Conservation (phyloP, 2,113 vertebrate species). For the Acrocephalus kingi region DNA sequence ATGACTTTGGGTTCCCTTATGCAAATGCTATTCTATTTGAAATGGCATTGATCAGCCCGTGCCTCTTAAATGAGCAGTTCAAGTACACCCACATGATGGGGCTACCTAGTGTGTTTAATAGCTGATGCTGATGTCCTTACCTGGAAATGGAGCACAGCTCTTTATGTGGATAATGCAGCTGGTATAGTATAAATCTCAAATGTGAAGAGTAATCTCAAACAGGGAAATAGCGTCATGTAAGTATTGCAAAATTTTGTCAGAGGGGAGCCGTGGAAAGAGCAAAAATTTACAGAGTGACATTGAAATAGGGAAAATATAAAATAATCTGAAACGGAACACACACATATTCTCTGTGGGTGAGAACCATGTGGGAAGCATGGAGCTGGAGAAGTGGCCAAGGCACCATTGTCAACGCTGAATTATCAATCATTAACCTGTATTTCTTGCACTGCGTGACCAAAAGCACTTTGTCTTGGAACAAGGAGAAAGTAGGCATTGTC, state of each 20-base stretch:
- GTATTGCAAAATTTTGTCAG: background rate
- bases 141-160: background rate
- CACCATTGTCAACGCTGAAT: background rate
- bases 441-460: background rate
- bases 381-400: background rate
- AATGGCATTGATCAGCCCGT: background rate
- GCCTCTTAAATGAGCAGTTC: background rate
- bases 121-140: background rate
- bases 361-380: background rate
- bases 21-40: background rate
- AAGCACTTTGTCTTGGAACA: background rate
- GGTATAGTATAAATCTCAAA: background rate
- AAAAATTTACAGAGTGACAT: background rate
- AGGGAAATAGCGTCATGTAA: background rate
- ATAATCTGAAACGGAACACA: background rate
- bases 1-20: background rate
- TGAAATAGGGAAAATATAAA: background rate
- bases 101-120: background rate
- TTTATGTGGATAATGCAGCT: background rate
- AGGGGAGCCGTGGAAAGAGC: accelerated
- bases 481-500: background rate
- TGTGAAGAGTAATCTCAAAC: background rate
- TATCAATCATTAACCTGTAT: background rate
- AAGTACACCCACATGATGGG: background rate
- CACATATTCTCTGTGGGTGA: background rate